phyloP scores from a whole-genome alignment of 2,888 invertebrate genomes.

The Hofmannophila pseudospretella region DNA sequence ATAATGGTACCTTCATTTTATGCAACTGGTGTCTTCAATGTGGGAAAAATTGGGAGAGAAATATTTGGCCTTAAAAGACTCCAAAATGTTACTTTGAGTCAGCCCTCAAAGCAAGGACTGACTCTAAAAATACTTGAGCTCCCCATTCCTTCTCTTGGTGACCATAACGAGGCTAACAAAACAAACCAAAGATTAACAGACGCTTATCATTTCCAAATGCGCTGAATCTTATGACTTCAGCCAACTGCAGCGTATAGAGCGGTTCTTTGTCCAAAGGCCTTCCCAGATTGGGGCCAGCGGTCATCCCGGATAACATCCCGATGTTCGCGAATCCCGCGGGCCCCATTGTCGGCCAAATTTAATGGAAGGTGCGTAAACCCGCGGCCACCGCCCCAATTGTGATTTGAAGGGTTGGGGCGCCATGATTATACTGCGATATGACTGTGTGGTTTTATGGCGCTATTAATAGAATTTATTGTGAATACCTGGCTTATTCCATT shows the following conservation, averaged over 20 bases:
- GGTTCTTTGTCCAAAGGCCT: constrained; percentile 5
- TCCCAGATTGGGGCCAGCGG: constrained; percentile 41
- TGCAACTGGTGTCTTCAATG: too few relatives aligned
- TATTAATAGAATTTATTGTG: background rate
- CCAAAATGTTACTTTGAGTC: too few relatives aligned
- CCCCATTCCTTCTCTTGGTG: too few relatives aligned
- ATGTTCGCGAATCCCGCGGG: constrained; percentile 31
- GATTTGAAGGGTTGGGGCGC: constrained; percentile 5
- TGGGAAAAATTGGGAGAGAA: too few relatives aligned
- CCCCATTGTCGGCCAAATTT: constrained; percentile 53
- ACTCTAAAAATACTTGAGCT: too few relatives aligned
- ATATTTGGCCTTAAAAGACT: too few relatives aligned
- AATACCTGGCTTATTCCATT: background rate
- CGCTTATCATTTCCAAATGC: too few relatives aligned
- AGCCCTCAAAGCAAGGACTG: too few relatives aligned
- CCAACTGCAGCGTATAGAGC: background rate
- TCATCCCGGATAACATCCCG: constrained; percentile 43
- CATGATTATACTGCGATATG: background rate
- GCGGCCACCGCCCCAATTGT: constrained; percentile 19
- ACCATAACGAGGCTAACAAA: too few relatives aligned
- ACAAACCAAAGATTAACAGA: too few relatives aligned
- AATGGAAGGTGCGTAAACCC: constrained; percentile 43
- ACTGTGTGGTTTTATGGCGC: background rate
- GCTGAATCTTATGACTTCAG: background rate
- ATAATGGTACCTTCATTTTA: too few relatives aligned